Evolutionary conservation across 1,140 invertebrate species (phyloP).

Genomic region (Nylanderia fulva): DNA sequence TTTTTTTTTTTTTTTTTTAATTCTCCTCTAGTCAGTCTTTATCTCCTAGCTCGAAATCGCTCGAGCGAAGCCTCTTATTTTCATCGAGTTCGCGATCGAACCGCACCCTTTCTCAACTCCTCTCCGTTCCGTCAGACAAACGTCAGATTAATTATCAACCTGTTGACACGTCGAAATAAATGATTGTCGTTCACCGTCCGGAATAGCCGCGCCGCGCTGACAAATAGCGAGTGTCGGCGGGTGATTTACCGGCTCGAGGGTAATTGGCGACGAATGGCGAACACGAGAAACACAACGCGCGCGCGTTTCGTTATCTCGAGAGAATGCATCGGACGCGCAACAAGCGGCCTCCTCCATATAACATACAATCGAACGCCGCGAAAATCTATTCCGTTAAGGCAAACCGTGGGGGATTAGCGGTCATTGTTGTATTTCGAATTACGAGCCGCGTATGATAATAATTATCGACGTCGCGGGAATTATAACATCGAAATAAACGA

Average conservation of each 20-base stretch:
- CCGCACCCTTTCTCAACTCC: conserved; percentile 28
- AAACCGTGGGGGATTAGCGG: background rate
- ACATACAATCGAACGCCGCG: conserved; percentile 59
- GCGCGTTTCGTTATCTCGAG: conserved; percentile 63
- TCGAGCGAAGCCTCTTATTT: conserved; percentile 9
- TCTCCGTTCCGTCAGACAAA: conserved; percentile 5
- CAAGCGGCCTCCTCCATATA: background rate
- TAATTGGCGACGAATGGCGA: conserved; percentile 69
- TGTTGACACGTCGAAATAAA: conserved; percentile 72
- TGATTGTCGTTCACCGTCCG: conserved; percentile 63
- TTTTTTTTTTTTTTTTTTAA: no score
- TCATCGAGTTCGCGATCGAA: background rate
- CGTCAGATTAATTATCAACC: conserved; percentile 68
- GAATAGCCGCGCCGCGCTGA: conserved; percentile 54
- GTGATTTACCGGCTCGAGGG: conserved; percentile 68
- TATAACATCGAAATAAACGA: no score
- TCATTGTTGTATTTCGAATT: conserved; percentile 58
- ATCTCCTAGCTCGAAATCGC: conserved; percentile 14
- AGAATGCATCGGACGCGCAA: background rate
- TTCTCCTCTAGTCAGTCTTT: no score
- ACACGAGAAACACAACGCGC: conserved; percentile 12
- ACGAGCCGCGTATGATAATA: conserved; percentile 8
- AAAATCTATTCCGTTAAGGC: conserved; percentile 70
- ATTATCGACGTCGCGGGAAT: conserved; percentile 23
- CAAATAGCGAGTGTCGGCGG: conserved; percentile 49